Conservation (phyloP, 2,888 invertebrate species). For the Drepanosiphum platanoidis region DNA sequence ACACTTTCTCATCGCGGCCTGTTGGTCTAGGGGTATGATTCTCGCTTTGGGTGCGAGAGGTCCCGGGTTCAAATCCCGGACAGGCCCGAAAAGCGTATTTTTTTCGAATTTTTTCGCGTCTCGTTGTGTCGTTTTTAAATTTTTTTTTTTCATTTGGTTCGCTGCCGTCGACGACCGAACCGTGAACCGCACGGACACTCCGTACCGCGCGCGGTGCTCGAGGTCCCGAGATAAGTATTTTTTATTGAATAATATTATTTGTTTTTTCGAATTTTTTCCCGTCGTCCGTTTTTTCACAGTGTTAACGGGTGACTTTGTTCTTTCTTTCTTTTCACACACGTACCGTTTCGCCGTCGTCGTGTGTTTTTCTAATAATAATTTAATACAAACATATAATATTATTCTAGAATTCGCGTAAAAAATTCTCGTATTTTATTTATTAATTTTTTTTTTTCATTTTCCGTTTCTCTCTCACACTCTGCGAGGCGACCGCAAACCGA, state of each 20-base stretch:
- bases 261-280: not conserved
- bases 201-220: no score
- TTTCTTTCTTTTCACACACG: no score
- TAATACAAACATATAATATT: no score
- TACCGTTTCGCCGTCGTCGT: no score
- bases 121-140: not conserved
- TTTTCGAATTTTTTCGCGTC: not conserved
- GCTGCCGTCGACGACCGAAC: not conserved
- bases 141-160: not conserved
- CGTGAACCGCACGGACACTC: no score
- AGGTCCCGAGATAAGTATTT: not conserved
- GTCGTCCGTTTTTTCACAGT: not conserved
- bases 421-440: not conserved
- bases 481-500: not conserved
- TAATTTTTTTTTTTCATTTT: no score
- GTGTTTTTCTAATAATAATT: no score
- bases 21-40: slow-evolving; percentile 80
- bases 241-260: not conserved
- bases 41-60: slow-evolving; percentile 79
- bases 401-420: no score
- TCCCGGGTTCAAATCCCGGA: slow-evolving; percentile 80
- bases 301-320: no score
- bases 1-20: slow-evolving; percentile 68
- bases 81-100: slow-evolving; percentile 69
- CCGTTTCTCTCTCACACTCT: not conserved